These are phyloP conservation scores for Thereva unica DNA, from an alignment of 2,888 invertebrate genomes.

Conservation along the genomic window DNA sequence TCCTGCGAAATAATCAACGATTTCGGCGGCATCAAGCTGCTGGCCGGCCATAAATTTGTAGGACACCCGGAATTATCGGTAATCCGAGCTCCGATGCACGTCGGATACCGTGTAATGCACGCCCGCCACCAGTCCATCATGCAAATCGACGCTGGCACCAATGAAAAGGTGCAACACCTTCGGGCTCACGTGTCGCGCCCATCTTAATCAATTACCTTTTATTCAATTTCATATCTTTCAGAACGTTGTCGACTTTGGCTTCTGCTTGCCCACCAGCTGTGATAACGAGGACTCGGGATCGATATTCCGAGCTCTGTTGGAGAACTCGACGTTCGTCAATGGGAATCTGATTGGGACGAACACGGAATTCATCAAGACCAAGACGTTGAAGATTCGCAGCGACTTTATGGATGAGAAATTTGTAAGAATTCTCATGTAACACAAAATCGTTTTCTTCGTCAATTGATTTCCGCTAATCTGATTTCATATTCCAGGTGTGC, in stretches of 20 bases:
- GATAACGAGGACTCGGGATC: conserved; percentile 30
- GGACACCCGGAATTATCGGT: conserved; percentile 18
- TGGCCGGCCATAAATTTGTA: conserved; percentile 11
- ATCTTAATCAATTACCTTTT: too few relatives aligned
- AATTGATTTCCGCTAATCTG: too few relatives aligned
- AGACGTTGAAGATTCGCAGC: conserved; percentile 39
- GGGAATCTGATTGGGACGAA: conserved; percentile 35
- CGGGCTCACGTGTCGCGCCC: too few relatives aligned
- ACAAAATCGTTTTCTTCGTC: not conserved
- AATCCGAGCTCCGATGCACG: conserved; percentile 30
- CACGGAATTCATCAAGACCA: conserved; percentile 37
- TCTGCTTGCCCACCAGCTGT: conserved; percentile 42
- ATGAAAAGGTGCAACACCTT: conserved; percentile 26
- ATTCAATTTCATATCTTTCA: conserved; percentile 14
- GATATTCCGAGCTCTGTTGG: conserved; percentile 32
- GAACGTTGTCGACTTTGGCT: conserved; percentile 42
- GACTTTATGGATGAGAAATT: conserved; percentile 37
- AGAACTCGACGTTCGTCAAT: conserved; percentile 31
- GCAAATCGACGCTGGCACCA: conserved; percentile 25
- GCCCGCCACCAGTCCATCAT: conserved; percentile 35
- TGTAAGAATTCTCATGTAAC: conserved; percentile 41
- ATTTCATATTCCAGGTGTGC: too few relatives aligned
- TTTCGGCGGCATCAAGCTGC: not conserved
- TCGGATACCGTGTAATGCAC: conserved; percentile 31
- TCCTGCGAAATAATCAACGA: conserved; percentile 31